These are phyloP conservation scores for Neolamprologus caudopunctatus DNA, from an alignment of 2,113 vertebrate species.

Conservation along the genomic window DNA sequence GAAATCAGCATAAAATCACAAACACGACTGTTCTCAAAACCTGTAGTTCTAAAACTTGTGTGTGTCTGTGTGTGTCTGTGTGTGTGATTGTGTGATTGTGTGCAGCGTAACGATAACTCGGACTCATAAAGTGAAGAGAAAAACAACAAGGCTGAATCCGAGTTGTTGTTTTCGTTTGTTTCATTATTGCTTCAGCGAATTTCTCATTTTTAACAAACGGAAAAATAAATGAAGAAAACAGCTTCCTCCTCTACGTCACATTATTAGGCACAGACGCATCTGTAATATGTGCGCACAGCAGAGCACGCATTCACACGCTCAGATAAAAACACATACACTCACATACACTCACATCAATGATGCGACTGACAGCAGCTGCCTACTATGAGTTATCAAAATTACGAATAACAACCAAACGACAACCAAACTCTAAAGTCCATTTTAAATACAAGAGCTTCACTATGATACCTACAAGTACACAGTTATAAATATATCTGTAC, in stretches of 20 bases:
- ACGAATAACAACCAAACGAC: conserved; percentile 29
- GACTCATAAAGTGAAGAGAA: background rate
- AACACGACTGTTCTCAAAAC: conserved; percentile 6
- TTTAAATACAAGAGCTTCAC: conserved; percentile 32
- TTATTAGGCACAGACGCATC: conserved; percentile 54
- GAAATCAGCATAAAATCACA: conserved; percentile 14
- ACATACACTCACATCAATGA: background rate
- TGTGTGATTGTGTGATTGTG: background rate
- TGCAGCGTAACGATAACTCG: background rate
- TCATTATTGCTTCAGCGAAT: conserved; percentile 66
- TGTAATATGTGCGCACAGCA: conserved; percentile 17
- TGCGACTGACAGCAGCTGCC: conserved; percentile 54
- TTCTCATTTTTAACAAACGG: conserved; percentile 1
- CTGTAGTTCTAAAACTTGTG: background rate
- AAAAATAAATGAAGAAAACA: conserved; percentile 39
- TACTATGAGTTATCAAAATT: conserved; percentile 29
- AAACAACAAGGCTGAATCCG: conserved; percentile 22
- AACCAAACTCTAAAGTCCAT: conserved; percentile 21
- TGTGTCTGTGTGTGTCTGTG: background rate
- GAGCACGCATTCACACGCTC: background rate
- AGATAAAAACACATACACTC: conserved; percentile 1
- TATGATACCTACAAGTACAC: conserved; percentile 52
- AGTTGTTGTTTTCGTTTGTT: conserved; percentile 41
- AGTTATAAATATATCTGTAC: conserved; percentile 56
- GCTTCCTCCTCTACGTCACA: background rate